Evolutionary conservation across 1,140 invertebrate genomes (phyloP).

Genomic region (Brachionus plicatilis): DNA sequence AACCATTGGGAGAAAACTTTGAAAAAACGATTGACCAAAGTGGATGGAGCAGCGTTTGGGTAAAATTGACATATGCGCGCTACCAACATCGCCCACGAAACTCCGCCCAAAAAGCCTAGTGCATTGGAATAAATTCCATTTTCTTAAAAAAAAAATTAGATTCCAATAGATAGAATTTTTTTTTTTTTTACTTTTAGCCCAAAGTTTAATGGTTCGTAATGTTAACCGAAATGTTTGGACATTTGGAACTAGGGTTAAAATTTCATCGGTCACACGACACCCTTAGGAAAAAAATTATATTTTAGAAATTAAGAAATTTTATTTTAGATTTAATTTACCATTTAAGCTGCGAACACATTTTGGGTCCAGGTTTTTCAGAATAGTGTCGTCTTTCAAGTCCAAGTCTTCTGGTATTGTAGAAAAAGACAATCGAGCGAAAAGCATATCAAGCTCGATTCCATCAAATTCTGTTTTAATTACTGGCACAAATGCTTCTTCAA

Average conservation of each 20-base stretch:
- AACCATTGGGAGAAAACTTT: slow-evolving; percentile 69
- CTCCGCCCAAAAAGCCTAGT: slow-evolving; percentile 92
- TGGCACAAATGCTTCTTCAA: slow-evolving; percentile 97
- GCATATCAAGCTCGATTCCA: slow-evolving; percentile 94
- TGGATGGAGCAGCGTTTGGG: slow-evolving; percentile 89
- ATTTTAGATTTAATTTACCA: slow-evolving; percentile 55
- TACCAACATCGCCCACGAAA: slow-evolving; percentile 98
- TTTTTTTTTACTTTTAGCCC: slow-evolving; percentile 83
- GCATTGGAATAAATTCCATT: slow-evolving; percentile 97
- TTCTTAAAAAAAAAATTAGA: slow-evolving; percentile 44
- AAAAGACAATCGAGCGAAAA: slow-evolving; percentile 85
- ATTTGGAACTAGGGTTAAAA: slow-evolving; percentile 86
- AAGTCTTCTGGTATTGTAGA: slow-evolving; percentile 79
- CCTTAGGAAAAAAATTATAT: slow-evolving; percentile 56
- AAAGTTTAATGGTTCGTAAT: slow-evolving; percentile 88
- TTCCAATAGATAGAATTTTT: slow-evolving; percentile 1
- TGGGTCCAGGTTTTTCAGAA: slow-evolving; percentile 89
- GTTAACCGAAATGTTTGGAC: slow-evolving; percentile 87
- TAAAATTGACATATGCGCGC: slow-evolving; percentile 96
- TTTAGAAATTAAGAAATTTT: not conserved
- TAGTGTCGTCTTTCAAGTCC: slow-evolving; percentile 80
- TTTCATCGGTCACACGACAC: slow-evolving; percentile 96
- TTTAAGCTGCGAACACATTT: slow-evolving; percentile 95
- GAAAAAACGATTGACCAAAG: slow-evolving; percentile 95
- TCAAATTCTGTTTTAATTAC: slow-evolving; percentile 99